A percentile compares a stretch with the other conserved stretches of the same genome.
phyloP scores from a whole-genome alignment of 2,113 vertebrate genomes.

The Scolopax mira region DNA sequence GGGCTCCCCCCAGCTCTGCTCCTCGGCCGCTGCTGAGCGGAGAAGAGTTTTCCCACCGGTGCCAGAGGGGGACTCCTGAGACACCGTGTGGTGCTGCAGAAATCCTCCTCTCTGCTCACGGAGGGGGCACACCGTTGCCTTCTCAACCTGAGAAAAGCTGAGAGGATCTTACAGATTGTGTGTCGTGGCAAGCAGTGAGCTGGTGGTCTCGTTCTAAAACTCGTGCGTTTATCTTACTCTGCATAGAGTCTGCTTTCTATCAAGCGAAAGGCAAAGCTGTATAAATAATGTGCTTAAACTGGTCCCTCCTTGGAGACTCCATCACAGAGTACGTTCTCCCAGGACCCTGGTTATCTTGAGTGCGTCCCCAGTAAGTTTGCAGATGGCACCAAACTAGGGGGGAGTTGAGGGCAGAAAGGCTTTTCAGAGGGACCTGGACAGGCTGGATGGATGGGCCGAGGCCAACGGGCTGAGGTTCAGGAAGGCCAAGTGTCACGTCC shows the following conservation, averaged over 20 bases:
- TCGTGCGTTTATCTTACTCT: background rate
- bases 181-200: background rate
- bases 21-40: background rate
- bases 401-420: too few relatives aligned
- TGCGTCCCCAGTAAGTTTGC: too few relatives aligned
- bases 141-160: background rate
- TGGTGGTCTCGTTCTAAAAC: rapidly evolving
- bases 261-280: background rate
- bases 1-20: rapidly evolving
- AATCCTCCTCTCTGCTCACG: background rate
- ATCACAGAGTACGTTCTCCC: rapidly evolving
- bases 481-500: too few relatives aligned
- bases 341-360: background rate
- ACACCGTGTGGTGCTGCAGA: rapidly evolving
- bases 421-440: too few relatives aligned
- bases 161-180: rapidly evolving
- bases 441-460: too few relatives aligned
- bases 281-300: background rate
- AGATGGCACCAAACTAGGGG: too few relatives aligned
- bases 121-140: background rate
- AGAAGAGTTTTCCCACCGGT: background rate
- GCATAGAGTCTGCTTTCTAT: background rate
- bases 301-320: background rate
- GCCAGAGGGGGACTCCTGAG: background rate
- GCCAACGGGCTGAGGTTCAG: too few relatives aligned